Percentiles rank a stretch among this genome's conserved stretches.
Conservation (phyloP, 2,113 vertebrate species). For the Vombatus ursinus region DNA sequence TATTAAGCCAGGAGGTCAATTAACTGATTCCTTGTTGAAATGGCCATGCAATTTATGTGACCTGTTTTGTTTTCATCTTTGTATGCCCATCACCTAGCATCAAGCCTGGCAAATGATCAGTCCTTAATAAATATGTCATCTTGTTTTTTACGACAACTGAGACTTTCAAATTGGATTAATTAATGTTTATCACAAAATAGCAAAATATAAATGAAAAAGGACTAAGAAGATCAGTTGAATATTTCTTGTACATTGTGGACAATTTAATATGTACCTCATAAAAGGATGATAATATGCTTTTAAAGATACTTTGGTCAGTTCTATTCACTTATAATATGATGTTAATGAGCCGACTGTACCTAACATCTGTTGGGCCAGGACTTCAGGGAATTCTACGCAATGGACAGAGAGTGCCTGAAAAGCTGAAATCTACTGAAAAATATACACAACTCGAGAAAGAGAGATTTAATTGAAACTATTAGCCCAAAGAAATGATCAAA, state of each 20-base stretch:
- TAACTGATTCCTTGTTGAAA: slow-evolving; percentile 31
- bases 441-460: too few relatives aligned
- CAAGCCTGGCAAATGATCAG: too few relatives aligned
- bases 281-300: background rate
- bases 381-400: too few relatives aligned
- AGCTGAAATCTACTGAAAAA: too few relatives aligned
- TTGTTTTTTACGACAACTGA: slow-evolving; percentile 44
- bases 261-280: background rate
- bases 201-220: slow-evolving; percentile 43
- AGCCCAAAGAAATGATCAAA: too few relatives aligned
- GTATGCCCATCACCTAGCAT: too few relatives aligned
- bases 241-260: slow-evolving; percentile 9
- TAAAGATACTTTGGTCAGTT: slow-evolving; percentile 16
- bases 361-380: too few relatives aligned
- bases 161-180: slow-evolving; percentile 55
- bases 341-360: too few relatives aligned
- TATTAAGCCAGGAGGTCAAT: slow-evolving; percentile 4
- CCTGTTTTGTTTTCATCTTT: too few relatives aligned
- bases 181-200: slow-evolving; percentile 33
- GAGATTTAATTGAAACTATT: too few relatives aligned
- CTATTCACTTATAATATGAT: background rate
- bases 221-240: slow-evolving; percentile 33
- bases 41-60: too few relatives aligned
- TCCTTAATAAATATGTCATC: background rate
- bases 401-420: too few relatives aligned